phyloP scores from a whole-genome alignment of 2,888 invertebrate species.

The Kryphioiulus occultus region DNA sequence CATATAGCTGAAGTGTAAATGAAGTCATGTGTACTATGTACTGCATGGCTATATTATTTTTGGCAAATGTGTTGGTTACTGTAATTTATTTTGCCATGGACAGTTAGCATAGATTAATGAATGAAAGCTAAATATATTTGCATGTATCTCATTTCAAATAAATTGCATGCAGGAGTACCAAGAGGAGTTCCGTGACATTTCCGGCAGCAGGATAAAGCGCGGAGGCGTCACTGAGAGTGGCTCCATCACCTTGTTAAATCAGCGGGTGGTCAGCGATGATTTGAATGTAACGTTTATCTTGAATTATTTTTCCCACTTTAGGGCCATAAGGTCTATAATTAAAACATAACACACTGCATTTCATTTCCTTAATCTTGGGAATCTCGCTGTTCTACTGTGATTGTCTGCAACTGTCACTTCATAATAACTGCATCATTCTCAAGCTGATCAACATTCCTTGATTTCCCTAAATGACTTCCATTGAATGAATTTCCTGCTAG shows the following conservation, averaged over 20 bases:
- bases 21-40: too few relatives aligned
- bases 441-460: neutral
- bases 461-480: neutral
- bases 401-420: neutral
- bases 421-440: neutral
- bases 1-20: neutral
- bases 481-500: neutral
- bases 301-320: neutral
- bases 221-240: conserved; percentile 85
- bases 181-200: conserved; percentile 94
- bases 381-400: neutral
- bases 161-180: conserved; percentile 81
- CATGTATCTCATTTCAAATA: conserved; percentile 14
- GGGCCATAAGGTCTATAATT: neutral
- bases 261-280: conserved; percentile 92
- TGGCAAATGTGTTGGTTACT: neutral
- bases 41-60: too few relatives aligned
- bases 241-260: conserved; percentile 93
- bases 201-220: conserved; percentile 73
- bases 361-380: conserved; percentile 1
- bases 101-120: neutral
- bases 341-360: neutral
- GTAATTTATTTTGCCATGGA: neutral
- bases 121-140: neutral
- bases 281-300: conserved; percentile 31